Evolutionary conservation across 2,113 vertebrate species (phyloP), one percentile per base, ranked within the genome.

Genomic region (Osmerus mordax): DNA sequence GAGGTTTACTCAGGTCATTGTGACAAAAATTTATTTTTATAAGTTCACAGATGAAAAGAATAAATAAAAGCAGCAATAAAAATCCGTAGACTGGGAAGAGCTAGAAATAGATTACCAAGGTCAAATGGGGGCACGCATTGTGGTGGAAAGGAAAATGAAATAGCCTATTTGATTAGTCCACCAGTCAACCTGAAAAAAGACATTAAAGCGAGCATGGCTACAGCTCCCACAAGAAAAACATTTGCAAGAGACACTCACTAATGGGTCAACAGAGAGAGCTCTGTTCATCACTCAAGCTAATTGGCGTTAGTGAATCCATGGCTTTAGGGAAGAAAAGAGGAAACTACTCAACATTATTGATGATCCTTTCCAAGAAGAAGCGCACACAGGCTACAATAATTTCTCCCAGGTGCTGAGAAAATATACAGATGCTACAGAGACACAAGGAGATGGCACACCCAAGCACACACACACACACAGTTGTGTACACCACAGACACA

Each of bases 271-370:
- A 79, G 77, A 77, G 63, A 82, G 68, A 69, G 82, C 81, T 77
- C 74, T 83, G 81, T 86, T 88, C 85, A 88, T 90, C 86, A 83
- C 86, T 91, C 88, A 85, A 76, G 74, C 82, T 89, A 91, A 88
- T 90, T 89, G 87, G 83, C 79, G 81, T 83, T 82, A 84, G 79
- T 80, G 80, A 80, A 86, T 85, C 76, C 73, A 81, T 61, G 63
- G 70, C 81, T 86, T 83, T 69, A 81, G 78, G 84, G 77, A 76
- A 78, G 29, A 75, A 88, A 86, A 81, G 70, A 79, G 73, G 67
- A 81, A 74, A 69, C 74, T 73, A 71, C 68, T 88, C 77, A 61
- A 78, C 86, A 58, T n/a, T 76, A 84, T 89, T 79, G 84, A 87
- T 87, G 63, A 1, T 51, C 19, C 56, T 67, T 69, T 73, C 69